Evolutionary conservation across 2,888 invertebrate species (phyloP), one percentile per base, ranked within the genome.

Genomic region (Bellardia bayeri): DNA sequence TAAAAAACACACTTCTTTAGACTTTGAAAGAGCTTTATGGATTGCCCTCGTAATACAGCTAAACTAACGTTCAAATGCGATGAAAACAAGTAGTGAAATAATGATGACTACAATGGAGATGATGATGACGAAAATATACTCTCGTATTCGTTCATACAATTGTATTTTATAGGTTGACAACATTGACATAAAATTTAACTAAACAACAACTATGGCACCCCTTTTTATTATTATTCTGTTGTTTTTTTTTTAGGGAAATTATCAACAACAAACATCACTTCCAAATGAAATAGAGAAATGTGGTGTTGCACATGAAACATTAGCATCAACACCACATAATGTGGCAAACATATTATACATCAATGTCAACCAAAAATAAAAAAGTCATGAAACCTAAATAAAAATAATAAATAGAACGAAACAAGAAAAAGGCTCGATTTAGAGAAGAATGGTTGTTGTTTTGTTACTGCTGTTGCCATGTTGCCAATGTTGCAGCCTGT

Each of bases 341-440:
- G 69, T 74, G 78, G 74, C 78, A 86, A 86, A 13, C 82, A 82
- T n/a, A n/a, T n/a, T n/a, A n/a, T 82, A 79, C 78, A 82, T 86
- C 82, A 86, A 82, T 82, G 86, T 86, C 82, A 82, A 23, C 74
- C 54, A 71, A 85, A 79, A 66, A 61, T 33, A 58, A 33, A 72
- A 49, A 63, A 68, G 49, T 58, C 63, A 64, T 49, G 42, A 74
- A 56, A 58, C 33, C 45, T 63, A 72, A 81, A 64, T 71, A 61
- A 80, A 63, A 80, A 45, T 61, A 80, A 45, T 61, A 69, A 80
- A 69, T 69, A 69, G 14, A 69, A 69, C 61, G 56, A 49, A 78
- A 68, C 79, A 74, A 80, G 54, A 69, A 85, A 75, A 85, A 75
- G 80, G 84, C 79, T 85, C 63, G 63, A 56, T 56, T 74, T 54